Conservation (phyloP, 2,888 invertebrate species). For the Sisyra nigra region DNA sequence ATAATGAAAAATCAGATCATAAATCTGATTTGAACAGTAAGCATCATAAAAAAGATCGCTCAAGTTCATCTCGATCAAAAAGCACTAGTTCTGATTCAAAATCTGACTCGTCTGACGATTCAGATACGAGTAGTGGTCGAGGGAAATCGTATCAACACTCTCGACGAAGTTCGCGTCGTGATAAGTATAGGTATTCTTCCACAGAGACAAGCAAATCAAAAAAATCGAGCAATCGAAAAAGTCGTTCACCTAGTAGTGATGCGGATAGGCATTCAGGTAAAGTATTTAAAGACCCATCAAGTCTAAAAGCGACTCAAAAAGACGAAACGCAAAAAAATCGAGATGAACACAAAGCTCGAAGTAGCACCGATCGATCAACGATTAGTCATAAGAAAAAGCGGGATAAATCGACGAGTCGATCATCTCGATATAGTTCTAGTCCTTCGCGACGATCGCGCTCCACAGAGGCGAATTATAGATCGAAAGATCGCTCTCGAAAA, state of each 20-base stretch:
- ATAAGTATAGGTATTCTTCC: conserved; percentile 9
- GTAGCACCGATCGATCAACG: not conserved
- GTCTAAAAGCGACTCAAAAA: not conserved
- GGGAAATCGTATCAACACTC: conserved; percentile 9
- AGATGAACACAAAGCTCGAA: not conserved
- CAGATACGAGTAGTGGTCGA: conserved; percentile 11
- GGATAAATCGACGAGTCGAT: no score
- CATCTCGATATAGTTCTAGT: not conserved
- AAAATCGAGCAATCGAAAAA: conserved; percentile 11
- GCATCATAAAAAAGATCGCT: conserved; percentile 1
- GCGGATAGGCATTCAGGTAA: conserved; percentile 1
- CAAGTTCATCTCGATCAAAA: conserved; percentile 6
- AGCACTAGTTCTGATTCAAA: conserved; percentile 4
- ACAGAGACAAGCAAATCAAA: conserved; percentile 19
- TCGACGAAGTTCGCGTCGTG: conserved; percentile 9
- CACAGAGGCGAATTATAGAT: not conserved
- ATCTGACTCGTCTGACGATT: conserved; percentile 11
- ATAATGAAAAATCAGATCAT: not conserved
- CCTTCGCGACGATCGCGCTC: not conserved
- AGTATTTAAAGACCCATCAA: conserved; percentile 4
- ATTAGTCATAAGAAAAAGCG: no score
- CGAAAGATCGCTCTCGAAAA: conserved; percentile 10
- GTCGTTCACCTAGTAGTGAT: conserved; percentile 7
- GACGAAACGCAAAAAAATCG: no score
- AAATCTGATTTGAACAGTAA: not conserved